Evolutionary conservation across 2,113 vertebrate genomes (phyloP), one percentile per base, ranked within the genome.

Genomic region (Melospiza georgiana): DNA sequence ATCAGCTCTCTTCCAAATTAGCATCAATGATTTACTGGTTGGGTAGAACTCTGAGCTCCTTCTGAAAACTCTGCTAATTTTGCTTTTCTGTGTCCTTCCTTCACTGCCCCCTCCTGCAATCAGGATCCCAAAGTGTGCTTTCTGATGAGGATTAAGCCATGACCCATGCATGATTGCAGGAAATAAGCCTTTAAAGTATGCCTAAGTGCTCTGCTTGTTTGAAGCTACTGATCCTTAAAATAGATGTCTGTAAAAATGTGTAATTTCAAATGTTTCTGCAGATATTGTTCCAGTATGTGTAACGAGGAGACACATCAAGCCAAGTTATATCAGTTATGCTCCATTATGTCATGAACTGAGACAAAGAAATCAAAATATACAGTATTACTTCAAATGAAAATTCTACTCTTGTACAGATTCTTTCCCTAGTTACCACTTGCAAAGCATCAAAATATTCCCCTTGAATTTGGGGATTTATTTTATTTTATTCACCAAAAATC

Each of bases 191-290:
- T 91, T 82, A 93, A 95, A 97, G 77, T 92, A 89, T 84, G 84
- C 95, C 66, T 87, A 91, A 96, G 87, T 92, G 83, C 80, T 90
- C 88, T 58, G 86, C 90, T 96, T 93, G 88, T 90, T 94, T 94
- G 93, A 94, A 94, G 92, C 81, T 75, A 92, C 89, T 89, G 93
- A 97, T 93, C 95, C 96, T 93, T 95, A 94, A 96, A 95, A 96
- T 92, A 93, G 95, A 93, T 68, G 66, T 55, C 91, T 84, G 92
- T 92, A 93, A 95, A 95, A 94, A 57, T 23, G 68, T 69, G 73
- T 90, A 68, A 90, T 90, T 93, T 91, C 63, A 79, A 89, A 67
- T 85, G 83, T 92, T 95, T 74, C 76, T 96, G 94, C 75, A 91
- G 93, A 90, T 84, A 87, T 58, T 71, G 90, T 71, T 84, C 68